phyloP scores from a whole-genome alignment of 2,888 invertebrate genomes.

The Altica lythri region DNA sequence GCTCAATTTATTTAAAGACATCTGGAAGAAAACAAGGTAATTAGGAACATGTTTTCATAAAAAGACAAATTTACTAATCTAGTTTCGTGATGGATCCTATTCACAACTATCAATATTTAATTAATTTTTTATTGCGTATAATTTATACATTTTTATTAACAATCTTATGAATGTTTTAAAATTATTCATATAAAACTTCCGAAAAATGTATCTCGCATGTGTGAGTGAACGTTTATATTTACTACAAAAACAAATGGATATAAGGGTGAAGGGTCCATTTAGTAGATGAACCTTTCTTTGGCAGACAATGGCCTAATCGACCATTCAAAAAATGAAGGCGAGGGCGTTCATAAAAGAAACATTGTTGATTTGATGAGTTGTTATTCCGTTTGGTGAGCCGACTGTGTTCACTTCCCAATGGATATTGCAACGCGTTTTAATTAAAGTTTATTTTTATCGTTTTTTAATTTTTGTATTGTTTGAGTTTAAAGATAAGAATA shows the following conservation, averaged over 20 bases:
- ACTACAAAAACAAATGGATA: slow-evolving; percentile 14
- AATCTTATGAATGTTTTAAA: too few species aligned
- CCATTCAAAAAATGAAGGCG: slow-evolving; percentile 31
- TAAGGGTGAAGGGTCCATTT: slow-evolving; percentile 24
- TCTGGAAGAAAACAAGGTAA: too few species aligned
- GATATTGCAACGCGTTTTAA: slow-evolving; percentile 27
- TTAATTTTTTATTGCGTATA: slow-evolving; percentile 4
- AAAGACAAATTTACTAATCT: too few species aligned
- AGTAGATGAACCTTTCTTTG: slow-evolving; percentile 24
- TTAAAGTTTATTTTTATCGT: slow-evolving; percentile 22
- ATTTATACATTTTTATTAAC: too few species aligned
- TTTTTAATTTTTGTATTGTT: slow-evolving; percentile 21
- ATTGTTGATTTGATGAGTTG: slow-evolving; percentile 39
- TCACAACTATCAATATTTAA: too few species aligned
- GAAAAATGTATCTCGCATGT: too few species aligned
- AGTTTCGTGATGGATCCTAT: too few species aligned
- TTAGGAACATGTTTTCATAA: too few species aligned
- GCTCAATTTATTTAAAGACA: too few species aligned
- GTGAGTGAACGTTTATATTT: slow-evolving; percentile 1
- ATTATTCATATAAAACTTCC: too few species aligned
- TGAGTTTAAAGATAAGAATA: neutral
- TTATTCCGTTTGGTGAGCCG: slow-evolving; percentile 32
- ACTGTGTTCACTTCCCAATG: slow-evolving; percentile 22
- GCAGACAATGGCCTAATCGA: slow-evolving; percentile 43
- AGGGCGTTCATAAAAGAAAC: slow-evolving; percentile 37